Conservation (phyloP, 1,140 invertebrate species). For the Halyomorpha halys region DNA sequence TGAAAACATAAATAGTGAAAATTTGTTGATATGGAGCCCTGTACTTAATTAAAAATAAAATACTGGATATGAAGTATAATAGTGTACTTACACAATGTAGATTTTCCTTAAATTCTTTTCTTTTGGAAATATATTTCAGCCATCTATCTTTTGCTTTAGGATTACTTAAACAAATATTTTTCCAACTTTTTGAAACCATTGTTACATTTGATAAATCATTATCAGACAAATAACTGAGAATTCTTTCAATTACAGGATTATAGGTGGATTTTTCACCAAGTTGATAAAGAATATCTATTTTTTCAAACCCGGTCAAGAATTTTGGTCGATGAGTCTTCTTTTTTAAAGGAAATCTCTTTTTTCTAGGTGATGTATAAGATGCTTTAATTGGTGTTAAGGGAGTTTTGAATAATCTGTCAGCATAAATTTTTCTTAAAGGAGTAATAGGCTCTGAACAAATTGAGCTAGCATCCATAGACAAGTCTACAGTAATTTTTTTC, state of each 20-base stretch:
- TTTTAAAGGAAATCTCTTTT: neutral
- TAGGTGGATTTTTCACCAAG: slow-evolving; percentile 27
- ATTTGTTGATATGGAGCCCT: too few relatives aligned
- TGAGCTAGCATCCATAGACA: neutral
- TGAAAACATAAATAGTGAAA: too few relatives aligned
- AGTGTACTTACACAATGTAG: slow-evolving; percentile 1
- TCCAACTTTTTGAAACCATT: slow-evolving; percentile 33
- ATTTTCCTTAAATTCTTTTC: slow-evolving; percentile 26
- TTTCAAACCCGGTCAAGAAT: slow-evolving; percentile 25
- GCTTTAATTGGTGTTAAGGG: neutral
- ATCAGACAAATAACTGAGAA: slow-evolving; percentile 30
- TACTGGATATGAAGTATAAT: too few relatives aligned
- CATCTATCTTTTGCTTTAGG: slow-evolving; percentile 24
- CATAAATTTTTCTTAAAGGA: neutral
- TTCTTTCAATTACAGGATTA: slow-evolving; percentile 26
- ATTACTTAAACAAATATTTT: slow-evolving; percentile 25
- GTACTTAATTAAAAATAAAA: too few relatives aligned
- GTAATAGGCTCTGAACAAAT: neutral
- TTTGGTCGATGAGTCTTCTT: neutral
- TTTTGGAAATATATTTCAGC: slow-evolving; percentile 22
- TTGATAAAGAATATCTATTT: slow-evolving; percentile 30
- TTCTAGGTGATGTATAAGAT: slow-evolving; percentile 1
- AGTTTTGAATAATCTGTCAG: neutral
- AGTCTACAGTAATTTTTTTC: slow-evolving; percentile 4
- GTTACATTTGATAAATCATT: slow-evolving; percentile 30